Conservation (phyloP, 2,888 invertebrate genomes). For the Pandemis corylana region DNA sequence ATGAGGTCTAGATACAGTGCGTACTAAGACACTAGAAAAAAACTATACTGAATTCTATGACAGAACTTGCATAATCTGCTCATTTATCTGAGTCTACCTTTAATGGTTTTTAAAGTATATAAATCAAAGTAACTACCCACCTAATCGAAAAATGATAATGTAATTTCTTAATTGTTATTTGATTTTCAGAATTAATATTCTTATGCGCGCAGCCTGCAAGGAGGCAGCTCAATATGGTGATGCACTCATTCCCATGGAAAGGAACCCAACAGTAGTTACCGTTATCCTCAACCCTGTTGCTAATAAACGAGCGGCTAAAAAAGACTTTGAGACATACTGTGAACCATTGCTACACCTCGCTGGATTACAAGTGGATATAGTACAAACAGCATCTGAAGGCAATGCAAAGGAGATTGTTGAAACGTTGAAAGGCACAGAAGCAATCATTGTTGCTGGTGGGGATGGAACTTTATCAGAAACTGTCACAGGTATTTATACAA, state of each 20-base stretch:
- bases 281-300: constrained; percentile 97
- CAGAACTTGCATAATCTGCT: too few species aligned
- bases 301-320: constrained; percentile 88
- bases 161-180: background rate
- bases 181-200: constrained; percentile 87
- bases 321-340: constrained; percentile 94
- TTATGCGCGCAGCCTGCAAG: constrained; percentile 92
- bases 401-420: constrained; percentile 94
- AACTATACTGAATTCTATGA: too few species aligned
- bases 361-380: constrained; percentile 88
- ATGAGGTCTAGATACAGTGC: background rate
- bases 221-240: constrained; percentile 91
- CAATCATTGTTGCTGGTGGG: constrained; percentile 96
- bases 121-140: background rate
- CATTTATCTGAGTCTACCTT: too few species aligned
- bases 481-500: constrained; percentile 82
- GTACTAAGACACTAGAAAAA: too few species aligned
- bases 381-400: constrained; percentile 94
- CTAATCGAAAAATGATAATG: background rate
- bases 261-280: constrained; percentile 90
- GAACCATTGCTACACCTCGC: constrained; percentile 97
- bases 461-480: constrained; percentile 97
- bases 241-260: constrained; percentile 81
- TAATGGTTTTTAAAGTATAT: too few species aligned
- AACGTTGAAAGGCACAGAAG: constrained; percentile 91